A percentile compares a stretch with the other conserved stretches of the same genome.
These are phyloP conservation scores for Nannobrachium achirus DNA, from an alignment of 2,113 vertebrate genomes.

Conservation along the genomic window DNA sequence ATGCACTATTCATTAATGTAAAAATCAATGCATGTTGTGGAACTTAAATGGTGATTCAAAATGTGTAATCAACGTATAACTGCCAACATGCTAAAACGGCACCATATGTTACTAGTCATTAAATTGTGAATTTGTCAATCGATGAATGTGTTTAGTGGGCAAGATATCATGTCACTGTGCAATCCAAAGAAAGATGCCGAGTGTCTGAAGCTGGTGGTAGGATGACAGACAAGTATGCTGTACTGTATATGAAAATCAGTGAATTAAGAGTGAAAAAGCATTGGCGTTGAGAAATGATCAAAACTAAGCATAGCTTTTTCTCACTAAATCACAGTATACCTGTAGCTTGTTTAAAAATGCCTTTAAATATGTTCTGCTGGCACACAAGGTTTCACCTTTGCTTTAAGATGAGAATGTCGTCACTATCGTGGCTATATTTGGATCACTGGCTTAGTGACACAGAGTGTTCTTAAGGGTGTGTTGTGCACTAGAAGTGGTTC, in stretches of 20 bases:
- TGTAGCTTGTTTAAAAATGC: constrained; percentile 7
- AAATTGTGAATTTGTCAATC: constrained; percentile 23
- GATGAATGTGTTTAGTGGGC: constrained; percentile 20
- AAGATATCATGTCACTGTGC: constrained; percentile 22
- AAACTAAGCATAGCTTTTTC: not conserved
- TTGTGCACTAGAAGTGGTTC: constrained; percentile 23
- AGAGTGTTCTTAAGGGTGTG: constrained; percentile 47
- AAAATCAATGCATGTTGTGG: no score
- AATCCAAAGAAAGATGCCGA: constrained; percentile 8
- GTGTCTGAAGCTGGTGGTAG: constrained; percentile 9
- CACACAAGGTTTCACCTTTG: constrained; percentile 55
- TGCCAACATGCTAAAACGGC: not conserved
- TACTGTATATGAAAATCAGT: not conserved
- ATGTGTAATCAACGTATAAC: not conserved
- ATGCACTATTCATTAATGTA: no score
- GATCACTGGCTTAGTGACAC: constrained; percentile 58
- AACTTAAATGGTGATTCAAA: no score
- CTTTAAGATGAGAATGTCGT: constrained; percentile 45
- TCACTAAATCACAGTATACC: not conserved
- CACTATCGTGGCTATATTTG: constrained; percentile 66
- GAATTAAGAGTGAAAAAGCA: constrained; percentile 6
- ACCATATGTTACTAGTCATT: not conserved
- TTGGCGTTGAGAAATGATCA: constrained; percentile 6
- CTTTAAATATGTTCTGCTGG: constrained; percentile 33
- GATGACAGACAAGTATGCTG: constrained; percentile 6